Evolutionary conservation across 2,888 invertebrate species (phyloP).

Genomic region (Lottia scabra): DNA sequence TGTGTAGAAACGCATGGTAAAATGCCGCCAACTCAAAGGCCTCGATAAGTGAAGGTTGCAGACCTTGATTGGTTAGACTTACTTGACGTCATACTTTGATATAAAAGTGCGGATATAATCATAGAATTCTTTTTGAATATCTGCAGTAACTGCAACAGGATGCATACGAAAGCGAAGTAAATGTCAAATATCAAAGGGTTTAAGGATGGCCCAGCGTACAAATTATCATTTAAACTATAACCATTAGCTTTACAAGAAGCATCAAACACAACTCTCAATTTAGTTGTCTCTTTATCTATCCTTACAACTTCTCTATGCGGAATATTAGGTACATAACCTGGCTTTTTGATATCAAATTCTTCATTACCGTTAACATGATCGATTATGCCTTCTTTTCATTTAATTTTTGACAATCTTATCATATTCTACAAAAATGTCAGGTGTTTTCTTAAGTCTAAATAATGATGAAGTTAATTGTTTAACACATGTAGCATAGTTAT

Average conservation of each 20-base stretch:
- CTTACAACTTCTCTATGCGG: not conserved
- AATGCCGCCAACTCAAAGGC: too few relatives aligned
- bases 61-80: too few relatives aligned
- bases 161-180: not conserved
- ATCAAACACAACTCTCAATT: not conserved
- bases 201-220: not conserved
- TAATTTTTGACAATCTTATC: not conserved
- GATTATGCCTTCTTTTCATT: not conserved
- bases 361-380: not conserved
- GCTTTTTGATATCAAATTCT: not conserved
- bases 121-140: not conserved
- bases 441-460: not conserved
- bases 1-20: too few relatives aligned
- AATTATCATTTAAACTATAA: not conserved
- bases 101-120: too few relatives aligned
- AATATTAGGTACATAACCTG: not conserved
- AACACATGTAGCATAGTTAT: too few relatives aligned
- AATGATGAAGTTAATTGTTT: not conserved
- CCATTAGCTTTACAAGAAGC: not conserved
- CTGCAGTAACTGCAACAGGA: not conserved
- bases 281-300: not conserved
- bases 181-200: conserved; percentile 2
- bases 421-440: not conserved
- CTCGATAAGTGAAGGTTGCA: too few relatives aligned
- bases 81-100: too few relatives aligned